Evolutionary conservation across 1,140 invertebrate genomes (phyloP).

Genomic region (Manduca sexta): DNA sequence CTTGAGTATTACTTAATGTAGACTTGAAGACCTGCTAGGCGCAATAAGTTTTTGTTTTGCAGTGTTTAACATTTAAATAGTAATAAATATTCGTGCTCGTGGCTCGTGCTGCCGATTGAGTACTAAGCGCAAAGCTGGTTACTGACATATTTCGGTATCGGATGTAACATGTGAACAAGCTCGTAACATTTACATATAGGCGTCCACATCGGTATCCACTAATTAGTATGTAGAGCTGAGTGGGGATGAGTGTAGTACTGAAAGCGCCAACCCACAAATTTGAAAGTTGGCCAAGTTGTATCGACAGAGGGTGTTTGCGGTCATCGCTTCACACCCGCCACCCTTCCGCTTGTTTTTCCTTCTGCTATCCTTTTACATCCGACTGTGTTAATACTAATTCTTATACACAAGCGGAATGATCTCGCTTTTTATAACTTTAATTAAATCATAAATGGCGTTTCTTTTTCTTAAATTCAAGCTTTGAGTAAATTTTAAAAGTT

Average conservation of each 20-base stretch:
- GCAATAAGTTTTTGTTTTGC: too few relatives aligned
- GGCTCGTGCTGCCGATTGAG: too few relatives aligned
- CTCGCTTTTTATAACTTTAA: too few relatives aligned
- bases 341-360: neutral
- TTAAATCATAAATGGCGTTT: too few relatives aligned
- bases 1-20: too few relatives aligned
- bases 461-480: too few relatives aligned
- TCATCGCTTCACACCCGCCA: slow-evolving; percentile 14
- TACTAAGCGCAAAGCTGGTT: too few relatives aligned
- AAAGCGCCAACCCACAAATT: slow-evolving; percentile 59
- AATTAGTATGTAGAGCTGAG: slow-evolving; percentile 17
- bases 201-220: slow-evolving; percentile 4
- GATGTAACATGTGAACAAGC: neutral
- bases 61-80: too few relatives aligned
- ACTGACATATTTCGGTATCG: too few relatives aligned
- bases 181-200: neutral
- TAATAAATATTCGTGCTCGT: too few relatives aligned
- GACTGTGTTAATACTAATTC: neutral
- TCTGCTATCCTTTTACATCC: neutral
- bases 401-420: neutral
- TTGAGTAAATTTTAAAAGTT: too few relatives aligned
- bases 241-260: slow-evolving; percentile 17
- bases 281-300: slow-evolving; percentile 60
- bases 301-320: slow-evolving; percentile 39
- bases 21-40: too few relatives aligned